A percentile compares a stretch with the other conserved stretches of the same genome.
phyloP scores from a whole-genome alignment of 2,797 vertebrate species.

The Adelosebastes latens region DNA sequence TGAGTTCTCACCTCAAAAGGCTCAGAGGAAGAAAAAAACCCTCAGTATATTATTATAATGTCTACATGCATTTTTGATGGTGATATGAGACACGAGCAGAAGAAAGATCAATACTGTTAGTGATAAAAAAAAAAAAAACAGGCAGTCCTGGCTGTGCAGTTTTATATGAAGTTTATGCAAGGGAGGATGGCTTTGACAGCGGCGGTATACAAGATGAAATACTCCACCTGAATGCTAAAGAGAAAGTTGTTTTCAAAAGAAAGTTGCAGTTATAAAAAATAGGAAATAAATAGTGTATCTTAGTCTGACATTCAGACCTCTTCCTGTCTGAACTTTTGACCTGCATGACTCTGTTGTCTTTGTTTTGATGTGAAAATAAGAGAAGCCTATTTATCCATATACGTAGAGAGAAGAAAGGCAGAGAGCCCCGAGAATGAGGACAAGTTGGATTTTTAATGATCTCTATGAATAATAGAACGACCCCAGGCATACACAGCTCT shows the following conservation, averaged over 20 bases:
- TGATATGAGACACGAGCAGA: slow-evolving; percentile 28
- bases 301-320: background rate
- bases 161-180: slow-evolving; percentile 24
- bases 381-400: slow-evolving; percentile 13
- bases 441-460: slow-evolving; percentile 63
- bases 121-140: background rate
- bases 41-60: slow-evolving; percentile 24
- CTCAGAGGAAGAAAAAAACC: slow-evolving; percentile 1
- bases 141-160: slow-evolving; percentile 5
- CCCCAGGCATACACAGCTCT: background rate
- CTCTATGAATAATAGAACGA: slow-evolving; percentile 62
- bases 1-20: slow-evolving; percentile 45
- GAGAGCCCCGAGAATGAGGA: slow-evolving; percentile 26
- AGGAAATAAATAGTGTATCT: background rate
- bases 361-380: slow-evolving; percentile 17
- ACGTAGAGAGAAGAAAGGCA: slow-evolving; percentile 25
- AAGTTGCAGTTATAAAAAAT: background rate
- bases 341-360: background rate
- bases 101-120: slow-evolving; percentile 27
- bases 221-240: slow-evolving; percentile 26
- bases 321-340: slow-evolving; percentile 20
- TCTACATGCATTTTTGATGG: slow-evolving; percentile 10
- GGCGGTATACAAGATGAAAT: slow-evolving; percentile 6
- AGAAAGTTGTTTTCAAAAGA: slow-evolving; percentile 19
- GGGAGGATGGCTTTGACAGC: slow-evolving; percentile 28